These are phyloP conservation scores for Lasioglossum villosulum DNA, from an alignment of 2,888 invertebrate genomes.

Conservation along the genomic window DNA sequence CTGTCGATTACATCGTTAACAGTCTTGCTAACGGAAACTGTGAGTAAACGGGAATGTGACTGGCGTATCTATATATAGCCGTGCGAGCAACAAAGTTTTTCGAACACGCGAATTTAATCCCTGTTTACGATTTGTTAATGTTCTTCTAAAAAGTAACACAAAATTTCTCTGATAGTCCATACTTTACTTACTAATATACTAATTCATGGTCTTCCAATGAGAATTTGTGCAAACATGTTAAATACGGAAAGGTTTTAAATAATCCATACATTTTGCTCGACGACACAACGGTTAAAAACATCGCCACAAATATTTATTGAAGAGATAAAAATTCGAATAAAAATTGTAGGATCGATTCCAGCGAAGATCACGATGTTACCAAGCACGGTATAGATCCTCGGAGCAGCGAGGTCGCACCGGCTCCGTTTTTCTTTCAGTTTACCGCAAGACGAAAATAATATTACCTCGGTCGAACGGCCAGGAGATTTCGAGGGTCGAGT, in stretches of 20 bases:
- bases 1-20: slow-evolving; percentile 39
- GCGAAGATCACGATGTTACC: not conserved
- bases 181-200: too few species aligned
- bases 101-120: too few species aligned
- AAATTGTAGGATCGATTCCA: not conserved
- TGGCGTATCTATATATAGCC: not conserved
- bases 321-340: not conserved
- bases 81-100: too few species aligned
- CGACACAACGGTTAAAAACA: too few species aligned
- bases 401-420: not conserved
- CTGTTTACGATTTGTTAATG: too few species aligned
- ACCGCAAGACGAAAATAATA: slow-evolving; percentile 52
- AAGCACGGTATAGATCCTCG: not conserved
- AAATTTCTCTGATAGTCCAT: too few species aligned
- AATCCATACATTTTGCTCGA: too few species aligned
- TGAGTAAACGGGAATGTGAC: slow-evolving; percentile 34
- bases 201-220: too few species aligned
- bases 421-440: slow-evolving; percentile 32
- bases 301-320: not conserved
- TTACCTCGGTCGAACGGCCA: slow-evolving; percentile 49
- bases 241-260: too few species aligned
- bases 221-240: too few species aligned
- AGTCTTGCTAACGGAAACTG: slow-evolving; percentile 1
- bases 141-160: too few species aligned
- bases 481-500: slow-evolving; percentile 54